phyloP scores from a whole-genome alignment of 2,888 invertebrate genomes.

The Baronia brevicornis region DNA sequence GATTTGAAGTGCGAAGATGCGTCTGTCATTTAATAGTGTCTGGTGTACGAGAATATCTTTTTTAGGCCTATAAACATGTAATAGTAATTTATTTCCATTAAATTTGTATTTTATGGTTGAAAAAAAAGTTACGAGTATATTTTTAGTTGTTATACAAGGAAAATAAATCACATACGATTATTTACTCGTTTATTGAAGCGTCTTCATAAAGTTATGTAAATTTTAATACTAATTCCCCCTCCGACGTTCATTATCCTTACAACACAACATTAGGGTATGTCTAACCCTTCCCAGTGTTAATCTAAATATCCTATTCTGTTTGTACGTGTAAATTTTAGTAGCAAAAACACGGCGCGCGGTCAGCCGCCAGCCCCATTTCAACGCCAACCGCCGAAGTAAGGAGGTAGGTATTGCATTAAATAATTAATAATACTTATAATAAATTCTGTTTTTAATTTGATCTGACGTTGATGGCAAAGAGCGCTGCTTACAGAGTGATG shows the following conservation, averaged over 20 bases:
- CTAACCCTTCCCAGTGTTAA: conserved; percentile 39
- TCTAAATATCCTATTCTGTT: conserved; percentile 66
- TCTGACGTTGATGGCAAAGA: conserved; percentile 41
- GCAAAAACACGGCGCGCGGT: conserved; percentile 59
- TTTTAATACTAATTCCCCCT: conserved; percentile 41
- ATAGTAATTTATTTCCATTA: too few relatives aligned
- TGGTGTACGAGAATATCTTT: too few relatives aligned
- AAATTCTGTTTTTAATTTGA: conserved; percentile 72
- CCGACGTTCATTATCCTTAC: conserved; percentile 30
- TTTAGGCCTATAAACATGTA: too few relatives aligned
- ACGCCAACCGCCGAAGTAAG: conserved; percentile 19
- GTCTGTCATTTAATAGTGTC: too few relatives aligned
- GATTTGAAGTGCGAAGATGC: too few relatives aligned
- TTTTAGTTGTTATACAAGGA: too few relatives aligned
- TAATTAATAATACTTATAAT: conserved; percentile 67
- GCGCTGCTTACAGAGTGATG: conserved; percentile 16
- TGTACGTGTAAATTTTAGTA: conserved; percentile 43
- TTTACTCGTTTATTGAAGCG: not conserved
- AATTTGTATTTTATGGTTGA: too few relatives aligned
- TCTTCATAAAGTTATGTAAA: conserved; percentile 24
- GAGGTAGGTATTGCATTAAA: conserved; percentile 52
- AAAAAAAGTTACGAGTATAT: too few relatives aligned
- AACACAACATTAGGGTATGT: conserved; percentile 23
- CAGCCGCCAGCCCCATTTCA: conserved; percentile 30
- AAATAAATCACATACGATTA: conserved; percentile 2